These are phyloP conservation scores for Nebria salina DNA, from an alignment of 2,888 invertebrate species.

Conservation along the genomic window DNA sequence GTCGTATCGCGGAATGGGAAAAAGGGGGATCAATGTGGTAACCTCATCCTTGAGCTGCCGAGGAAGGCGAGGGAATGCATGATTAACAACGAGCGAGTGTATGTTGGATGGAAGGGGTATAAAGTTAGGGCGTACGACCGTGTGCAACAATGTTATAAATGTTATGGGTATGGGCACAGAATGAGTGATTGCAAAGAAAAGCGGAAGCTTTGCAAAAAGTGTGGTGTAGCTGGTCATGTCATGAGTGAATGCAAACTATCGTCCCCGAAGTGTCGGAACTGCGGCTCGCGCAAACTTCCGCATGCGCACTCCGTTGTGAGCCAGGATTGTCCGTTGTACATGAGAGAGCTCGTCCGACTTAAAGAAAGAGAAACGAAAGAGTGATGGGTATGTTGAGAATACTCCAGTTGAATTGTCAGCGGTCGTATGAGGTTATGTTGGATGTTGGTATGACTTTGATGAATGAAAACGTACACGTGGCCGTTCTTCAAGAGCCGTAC, in stretches of 20 bases:
- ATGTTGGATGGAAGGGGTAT: background rate
- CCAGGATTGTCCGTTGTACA: background rate
- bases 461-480: background rate
- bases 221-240: background rate
- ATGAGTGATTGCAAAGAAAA: too few relatives aligned
- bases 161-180: too few relatives aligned
- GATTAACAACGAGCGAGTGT: background rate
- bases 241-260: background rate
- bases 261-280: background rate
- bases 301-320: background rate
- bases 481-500: background rate
- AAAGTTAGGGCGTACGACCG: background rate
- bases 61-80: background rate
- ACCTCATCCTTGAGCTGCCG: background rate
- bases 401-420: background rate
- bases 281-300: background rate
- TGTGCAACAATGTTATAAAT: background rate
- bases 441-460: conserved; percentile 29
- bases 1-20: background rate
- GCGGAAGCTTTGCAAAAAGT: background rate
- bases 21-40: background rate
- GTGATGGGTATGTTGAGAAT: background rate
- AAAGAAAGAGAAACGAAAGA: background rate
- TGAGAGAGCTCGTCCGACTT: background rate
- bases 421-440: conserved; percentile 33